These are phyloP conservation scores for Brachymystax lenok DNA, from an alignment of 2,797 vertebrate genomes.

Conservation along the genomic window DNA sequence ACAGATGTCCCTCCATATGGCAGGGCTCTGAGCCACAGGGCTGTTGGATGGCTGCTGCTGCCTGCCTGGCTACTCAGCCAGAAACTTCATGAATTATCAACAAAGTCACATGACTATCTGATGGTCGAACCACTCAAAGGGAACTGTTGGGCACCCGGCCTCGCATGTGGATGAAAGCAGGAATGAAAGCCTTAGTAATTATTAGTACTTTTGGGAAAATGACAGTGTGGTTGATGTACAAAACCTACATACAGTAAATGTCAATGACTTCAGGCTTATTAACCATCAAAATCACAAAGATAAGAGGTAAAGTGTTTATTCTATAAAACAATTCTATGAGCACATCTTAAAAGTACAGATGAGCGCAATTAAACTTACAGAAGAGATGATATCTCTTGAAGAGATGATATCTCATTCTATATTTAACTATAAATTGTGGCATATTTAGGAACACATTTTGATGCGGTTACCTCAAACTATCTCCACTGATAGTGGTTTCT, in stretches of 20 bases:
- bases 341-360: not conserved
- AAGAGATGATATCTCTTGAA: too few relatives aligned
- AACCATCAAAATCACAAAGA: not conserved
- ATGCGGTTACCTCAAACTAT: not conserved
- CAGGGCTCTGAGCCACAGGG: not conserved
- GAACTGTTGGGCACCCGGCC: not conserved
- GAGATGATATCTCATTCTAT: not conserved
- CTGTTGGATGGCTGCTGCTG: not conserved
- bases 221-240: not conserved
- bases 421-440: not conserved
- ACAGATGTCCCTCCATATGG: not conserved
- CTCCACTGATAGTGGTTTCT: not conserved
- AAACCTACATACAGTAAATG: not conserved
- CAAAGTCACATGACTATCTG: not conserved
- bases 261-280: too few relatives aligned
- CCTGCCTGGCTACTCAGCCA: not conserved
- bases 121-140: not conserved
- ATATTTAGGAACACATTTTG: not conserved
- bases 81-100: not conserved
- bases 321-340: not conserved
- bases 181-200: not conserved
- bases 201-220: not conserved
- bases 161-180: too few relatives aligned
- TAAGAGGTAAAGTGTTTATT: not conserved
- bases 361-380: not conserved